Conservation (phyloP, 2,113 vertebrate genomes). For the Loxodonta africana region DNA sequence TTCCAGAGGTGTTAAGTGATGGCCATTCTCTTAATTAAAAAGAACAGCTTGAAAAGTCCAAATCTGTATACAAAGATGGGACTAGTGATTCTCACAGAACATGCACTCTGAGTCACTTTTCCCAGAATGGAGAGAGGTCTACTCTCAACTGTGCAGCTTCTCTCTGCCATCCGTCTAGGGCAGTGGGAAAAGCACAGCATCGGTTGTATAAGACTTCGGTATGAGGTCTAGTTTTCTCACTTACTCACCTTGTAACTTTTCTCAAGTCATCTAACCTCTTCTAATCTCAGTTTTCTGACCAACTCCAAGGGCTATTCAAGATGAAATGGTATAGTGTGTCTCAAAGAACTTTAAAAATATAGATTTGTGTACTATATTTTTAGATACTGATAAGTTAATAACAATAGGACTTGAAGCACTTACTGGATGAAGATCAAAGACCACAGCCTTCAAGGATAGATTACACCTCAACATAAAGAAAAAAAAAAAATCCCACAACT, state of each 20-base stretch:
- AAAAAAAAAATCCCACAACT: too few species aligned
- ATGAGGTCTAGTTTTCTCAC: not conserved
- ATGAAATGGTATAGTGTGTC: not conserved
- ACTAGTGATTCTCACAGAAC: not conserved
- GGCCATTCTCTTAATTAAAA: not conserved
- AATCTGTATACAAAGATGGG: not conserved
- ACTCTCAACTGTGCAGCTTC: not conserved
- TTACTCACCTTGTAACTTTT: not conserved
- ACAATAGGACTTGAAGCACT: not conserved
- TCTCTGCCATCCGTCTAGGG: not conserved
- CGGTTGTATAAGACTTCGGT: not conserved
- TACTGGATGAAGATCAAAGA: too few species aligned
- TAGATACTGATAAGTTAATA: not conserved
- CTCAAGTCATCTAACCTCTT: not conserved
- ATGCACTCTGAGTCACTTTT: not conserved
- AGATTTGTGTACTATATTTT: conserved; percentile 28
- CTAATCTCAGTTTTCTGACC: not conserved
- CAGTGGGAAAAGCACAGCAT: not conserved
- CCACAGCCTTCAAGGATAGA: too few species aligned
- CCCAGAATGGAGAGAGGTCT: not conserved
- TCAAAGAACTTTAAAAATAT: not conserved
- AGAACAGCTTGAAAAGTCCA: not conserved
- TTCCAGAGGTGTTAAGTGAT: conserved; percentile 1
- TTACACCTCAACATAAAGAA: too few species aligned
- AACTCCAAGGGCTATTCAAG: not conserved